Percentiles rank a stretch among this genome's conserved stretches.
Evolutionary conservation across 2,113 vertebrate species (phyloP).

Genomic region (Mohoua ochrocephala): DNA sequence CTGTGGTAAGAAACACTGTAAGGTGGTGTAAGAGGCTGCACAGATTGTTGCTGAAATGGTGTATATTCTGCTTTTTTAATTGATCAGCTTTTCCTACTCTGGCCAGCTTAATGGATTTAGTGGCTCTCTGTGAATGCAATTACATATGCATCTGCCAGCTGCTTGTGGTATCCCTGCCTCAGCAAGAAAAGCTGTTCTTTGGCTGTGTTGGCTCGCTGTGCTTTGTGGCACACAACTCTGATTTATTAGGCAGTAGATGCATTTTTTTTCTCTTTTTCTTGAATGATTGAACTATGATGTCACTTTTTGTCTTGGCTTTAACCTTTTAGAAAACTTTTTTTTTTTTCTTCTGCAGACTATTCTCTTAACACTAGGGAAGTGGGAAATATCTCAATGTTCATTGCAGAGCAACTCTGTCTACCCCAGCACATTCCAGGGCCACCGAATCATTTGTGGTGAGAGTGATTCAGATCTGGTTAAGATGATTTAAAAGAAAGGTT

Average conservation of each 20-base stretch:
- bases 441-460: slow-evolving; percentile 74
- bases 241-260: slow-evolving; percentile 67
- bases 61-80: slow-evolving; percentile 17
- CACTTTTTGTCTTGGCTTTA: slow-evolving; percentile 68
- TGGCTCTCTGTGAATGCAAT: slow-evolving; percentile 70
- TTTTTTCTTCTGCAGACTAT: slow-evolving; percentile 50
- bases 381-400: slow-evolving; percentile 38
- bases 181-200: slow-evolving; percentile 60
- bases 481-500: slow-evolving; percentile 76
- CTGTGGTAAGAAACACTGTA: not conserved
- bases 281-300: slow-evolving; percentile 74
- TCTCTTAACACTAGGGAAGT: slow-evolving; percentile 29
- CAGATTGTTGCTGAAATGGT: not conserved
- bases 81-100: not conserved
- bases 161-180: slow-evolving; percentile 72
- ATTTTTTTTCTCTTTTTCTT: slow-evolving; percentile 58
- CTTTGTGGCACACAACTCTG: slow-evolving; percentile 65
- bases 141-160: slow-evolving; percentile 66
- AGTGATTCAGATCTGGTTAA: slow-evolving; percentile 73
- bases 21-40: not conserved
- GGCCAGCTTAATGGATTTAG: slow-evolving; percentile 17
- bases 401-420: slow-evolving; percentile 68
- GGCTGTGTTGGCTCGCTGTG: slow-evolving; percentile 55
- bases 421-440: slow-evolving; percentile 72
- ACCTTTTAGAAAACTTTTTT: not conserved